phyloP scores from a whole-genome alignment of 2,113 vertebrate genomes.

The Danionella cerebrum region DNA sequence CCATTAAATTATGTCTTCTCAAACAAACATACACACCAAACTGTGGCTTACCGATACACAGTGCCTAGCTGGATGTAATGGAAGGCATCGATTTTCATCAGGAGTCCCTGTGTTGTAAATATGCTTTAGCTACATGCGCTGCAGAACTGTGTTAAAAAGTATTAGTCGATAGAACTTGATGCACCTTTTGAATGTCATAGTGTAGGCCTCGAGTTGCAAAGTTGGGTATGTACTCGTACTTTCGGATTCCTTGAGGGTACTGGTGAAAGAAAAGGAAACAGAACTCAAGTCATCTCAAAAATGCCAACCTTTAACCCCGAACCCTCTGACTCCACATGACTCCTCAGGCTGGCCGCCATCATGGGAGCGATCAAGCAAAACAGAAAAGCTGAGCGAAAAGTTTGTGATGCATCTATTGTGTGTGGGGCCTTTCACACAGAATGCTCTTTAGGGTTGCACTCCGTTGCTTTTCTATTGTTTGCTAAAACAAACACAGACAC shows the following conservation, averaged over 20 bases:
- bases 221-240: conserved; percentile 73
- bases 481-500: background rate
- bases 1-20: too few relatives aligned
- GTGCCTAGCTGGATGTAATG: conserved; percentile 78
- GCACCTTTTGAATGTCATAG: conserved; percentile 79
- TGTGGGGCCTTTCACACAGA: background rate
- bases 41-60: conserved; percentile 62
- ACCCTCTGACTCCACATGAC: background rate
- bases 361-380: background rate
- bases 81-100: conserved; percentile 75
- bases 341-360: background rate
- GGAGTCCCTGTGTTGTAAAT: conserved; percentile 54
- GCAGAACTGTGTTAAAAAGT: too few relatives aligned
- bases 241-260: conserved; percentile 69
- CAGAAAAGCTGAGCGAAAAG: background rate
- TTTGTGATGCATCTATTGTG: background rate
- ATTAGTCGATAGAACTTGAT: too few relatives aligned
- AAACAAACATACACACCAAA: background rate
- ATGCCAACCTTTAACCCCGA: background rate
- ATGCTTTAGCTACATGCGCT: too few relatives aligned
- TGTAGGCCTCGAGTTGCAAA: conserved; percentile 74
- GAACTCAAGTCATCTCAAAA: background rate
- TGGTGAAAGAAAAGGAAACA: conserved; percentile 29
- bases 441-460: background rate
- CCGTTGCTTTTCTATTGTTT: background rate